Percentiles rank a stretch among this genome's conserved stretches.
Conservation (phyloP, 2,888 invertebrate genomes). For the Lottia gigantea region DNA sequence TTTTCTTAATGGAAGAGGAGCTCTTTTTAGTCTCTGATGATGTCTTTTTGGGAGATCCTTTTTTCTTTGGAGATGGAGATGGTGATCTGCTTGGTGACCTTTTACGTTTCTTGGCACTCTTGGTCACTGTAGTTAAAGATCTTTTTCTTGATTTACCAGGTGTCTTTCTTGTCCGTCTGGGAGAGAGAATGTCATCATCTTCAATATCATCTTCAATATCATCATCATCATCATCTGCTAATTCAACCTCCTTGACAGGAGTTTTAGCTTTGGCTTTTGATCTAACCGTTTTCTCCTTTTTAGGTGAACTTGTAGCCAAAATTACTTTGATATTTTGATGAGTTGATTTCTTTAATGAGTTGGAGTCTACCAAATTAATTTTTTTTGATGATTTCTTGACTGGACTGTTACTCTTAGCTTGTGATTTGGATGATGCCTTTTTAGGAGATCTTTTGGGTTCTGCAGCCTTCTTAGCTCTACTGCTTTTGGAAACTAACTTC, state of each 20-base stretch:
- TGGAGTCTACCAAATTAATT: too few species aligned
- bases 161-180: neutral
- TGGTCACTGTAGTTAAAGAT: neutral
- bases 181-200: neutral
- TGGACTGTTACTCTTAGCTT: neutral
- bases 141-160: neutral
- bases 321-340: too few species aligned
- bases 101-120: slow-evolving; percentile 1
- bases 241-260: too few species aligned
- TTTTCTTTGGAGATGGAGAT: neutral
- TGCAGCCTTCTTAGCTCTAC: neutral
- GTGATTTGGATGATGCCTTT: neutral
- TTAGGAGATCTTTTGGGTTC: neutral
- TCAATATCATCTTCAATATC: neutral
- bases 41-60: neutral
- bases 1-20: neutral
- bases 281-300: too few species aligned
- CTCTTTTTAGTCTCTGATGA: neutral
- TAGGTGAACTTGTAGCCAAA: too few species aligned
- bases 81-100: neutral
- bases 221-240: neutral
- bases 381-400: neutral
- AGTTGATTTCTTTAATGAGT: too few species aligned
- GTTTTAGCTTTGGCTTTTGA: too few species aligned
- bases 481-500: neutral